A percentile compares a stretch with the other conserved stretches of the same genome.
These are phyloP conservation scores for Cranoglanis bouderius DNA, from an alignment of 2,113 vertebrate species.

Conservation along the genomic window DNA sequence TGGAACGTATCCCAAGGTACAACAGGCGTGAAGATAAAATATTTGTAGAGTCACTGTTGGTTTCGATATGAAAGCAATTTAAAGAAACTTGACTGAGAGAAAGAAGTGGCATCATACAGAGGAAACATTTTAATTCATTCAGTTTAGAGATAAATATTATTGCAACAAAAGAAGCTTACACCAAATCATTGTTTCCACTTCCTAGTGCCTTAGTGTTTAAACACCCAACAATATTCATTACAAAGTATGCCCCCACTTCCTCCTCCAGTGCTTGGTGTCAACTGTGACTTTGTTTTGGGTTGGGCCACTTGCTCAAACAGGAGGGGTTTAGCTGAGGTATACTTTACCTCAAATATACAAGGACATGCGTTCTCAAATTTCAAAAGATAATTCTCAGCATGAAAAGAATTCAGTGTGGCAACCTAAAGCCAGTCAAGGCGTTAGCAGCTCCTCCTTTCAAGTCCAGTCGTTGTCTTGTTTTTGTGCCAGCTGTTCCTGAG, in stretches of 20 bases:
- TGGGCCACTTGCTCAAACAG: conserved; percentile 54
- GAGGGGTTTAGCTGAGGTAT: conserved; percentile 50
- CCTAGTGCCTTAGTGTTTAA: conserved; percentile 45
- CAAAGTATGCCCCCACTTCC: conserved; percentile 43
- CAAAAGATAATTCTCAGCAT: conserved; percentile 54
- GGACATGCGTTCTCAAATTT: conserved; percentile 50
- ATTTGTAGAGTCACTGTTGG: conserved; percentile 49
- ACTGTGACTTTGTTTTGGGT: conserved; percentile 51
- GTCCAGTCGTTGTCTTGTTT: conserved; percentile 50
- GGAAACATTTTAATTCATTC: background rate
- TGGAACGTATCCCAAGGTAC: conserved; percentile 29
- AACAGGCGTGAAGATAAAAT: conserved; percentile 42
- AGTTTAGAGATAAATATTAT: conserved; percentile 1
- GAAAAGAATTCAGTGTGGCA: conserved; percentile 53
- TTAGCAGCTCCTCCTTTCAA: conserved; percentile 56
- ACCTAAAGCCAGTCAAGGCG: conserved; percentile 46
- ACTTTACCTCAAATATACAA: conserved; percentile 55
- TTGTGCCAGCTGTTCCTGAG: conserved; percentile 68
- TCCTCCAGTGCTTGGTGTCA: conserved; percentile 43
- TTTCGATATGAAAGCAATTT: conserved; percentile 48
- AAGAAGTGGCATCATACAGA: background rate
- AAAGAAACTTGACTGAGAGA: conserved; percentile 35
- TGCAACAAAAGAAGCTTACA: conserved; percentile 15
- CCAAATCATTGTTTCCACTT: conserved; percentile 50
- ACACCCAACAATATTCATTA: conserved; percentile 54